These are phyloP conservation scores for Bagarius yarrelli DNA, from an alignment of 2,113 vertebrate genomes.

Conservation along the genomic window DNA sequence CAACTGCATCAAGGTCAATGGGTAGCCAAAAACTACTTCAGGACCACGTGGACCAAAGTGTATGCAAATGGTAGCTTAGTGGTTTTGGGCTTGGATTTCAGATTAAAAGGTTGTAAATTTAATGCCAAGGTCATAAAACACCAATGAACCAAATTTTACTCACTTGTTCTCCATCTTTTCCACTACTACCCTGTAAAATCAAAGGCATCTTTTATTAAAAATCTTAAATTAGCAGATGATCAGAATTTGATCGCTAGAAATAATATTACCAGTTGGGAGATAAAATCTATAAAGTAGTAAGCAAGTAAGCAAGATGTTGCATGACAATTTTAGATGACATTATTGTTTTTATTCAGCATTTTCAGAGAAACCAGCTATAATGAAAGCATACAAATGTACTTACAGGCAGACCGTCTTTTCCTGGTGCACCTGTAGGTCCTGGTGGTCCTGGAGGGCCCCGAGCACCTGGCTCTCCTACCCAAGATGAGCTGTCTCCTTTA, in stretches of 20 bases:
- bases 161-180: slow-evolving; percentile 68
- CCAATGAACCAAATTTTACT: slow-evolving; percentile 48
- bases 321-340: background rate
- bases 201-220: slow-evolving; percentile 14
- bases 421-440: slow-evolving; percentile 61
- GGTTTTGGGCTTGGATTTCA: too few species aligned
- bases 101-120: too few species aligned
- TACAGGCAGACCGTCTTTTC: slow-evolving; percentile 70
- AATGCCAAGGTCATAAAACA: background rate
- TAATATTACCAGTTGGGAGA: too few species aligned
- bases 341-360: background rate
- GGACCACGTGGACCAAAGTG: background rate
- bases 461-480: slow-evolving; percentile 60
- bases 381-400: slow-evolving; percentile 52
- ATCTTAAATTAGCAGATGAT: background rate
- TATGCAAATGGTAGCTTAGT: too few species aligned
- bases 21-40: background rate
- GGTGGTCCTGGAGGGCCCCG: slow-evolving; percentile 62
- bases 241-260: background rate
- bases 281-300: too few species aligned
- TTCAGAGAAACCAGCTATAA: background rate
- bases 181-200: slow-evolving; percentile 66
- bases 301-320: too few species aligned
- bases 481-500: slow-evolving; percentile 25
- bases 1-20: background rate